Percentiles rank a stretch among this genome's conserved stretches.
phyloP scores from a whole-genome alignment of 2,797 vertebrate species.

The Epinephelus awoara region DNA sequence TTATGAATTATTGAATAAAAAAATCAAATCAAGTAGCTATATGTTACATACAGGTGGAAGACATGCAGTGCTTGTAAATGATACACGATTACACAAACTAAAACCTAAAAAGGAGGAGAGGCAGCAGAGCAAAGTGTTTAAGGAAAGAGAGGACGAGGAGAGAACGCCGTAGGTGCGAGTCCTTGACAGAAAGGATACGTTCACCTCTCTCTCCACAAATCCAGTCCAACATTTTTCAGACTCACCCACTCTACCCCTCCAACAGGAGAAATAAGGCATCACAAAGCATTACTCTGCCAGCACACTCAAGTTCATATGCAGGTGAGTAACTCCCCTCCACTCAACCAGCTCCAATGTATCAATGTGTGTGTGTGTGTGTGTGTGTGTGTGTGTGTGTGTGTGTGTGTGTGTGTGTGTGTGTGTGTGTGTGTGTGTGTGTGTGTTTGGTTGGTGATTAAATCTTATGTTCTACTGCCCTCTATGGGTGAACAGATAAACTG shows the following conservation, averaged over 20 bases:
- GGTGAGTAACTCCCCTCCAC: constrained; percentile 71
- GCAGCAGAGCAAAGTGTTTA: neutral
- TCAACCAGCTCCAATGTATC: constrained; percentile 41
- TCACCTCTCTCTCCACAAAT: constrained; percentile 56
- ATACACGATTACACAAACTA: constrained; percentile 10
- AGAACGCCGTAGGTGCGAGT: constrained; percentile 11
- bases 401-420: constrained; percentile 25
- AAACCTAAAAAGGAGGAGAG: constrained; percentile 20
- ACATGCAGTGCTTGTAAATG: constrained; percentile 15
- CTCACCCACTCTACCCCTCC: constrained; percentile 43
- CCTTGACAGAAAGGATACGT: constrained; percentile 34
- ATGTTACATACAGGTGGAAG: constrained; percentile 3
- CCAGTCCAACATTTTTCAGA: constrained; percentile 50
- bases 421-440: constrained; percentile 28
- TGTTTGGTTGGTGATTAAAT: constrained; percentile 37
- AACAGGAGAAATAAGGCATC: constrained; percentile 60
- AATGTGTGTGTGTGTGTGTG: constrained; percentile 22
- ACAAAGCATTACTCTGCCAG: constrained; percentile 56
- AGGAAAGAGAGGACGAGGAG: constrained; percentile 1
- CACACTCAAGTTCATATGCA: constrained; percentile 75
- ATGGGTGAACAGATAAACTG: constrained; percentile 33
- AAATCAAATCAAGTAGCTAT: neutral
- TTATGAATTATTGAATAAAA: no score
- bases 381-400: constrained; percentile 36
- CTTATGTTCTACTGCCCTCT: constrained; percentile 81